Evolutionary conservation across 2,113 vertebrate genomes (phyloP).

Genomic region (Dasyornis broadbenti): DNA sequence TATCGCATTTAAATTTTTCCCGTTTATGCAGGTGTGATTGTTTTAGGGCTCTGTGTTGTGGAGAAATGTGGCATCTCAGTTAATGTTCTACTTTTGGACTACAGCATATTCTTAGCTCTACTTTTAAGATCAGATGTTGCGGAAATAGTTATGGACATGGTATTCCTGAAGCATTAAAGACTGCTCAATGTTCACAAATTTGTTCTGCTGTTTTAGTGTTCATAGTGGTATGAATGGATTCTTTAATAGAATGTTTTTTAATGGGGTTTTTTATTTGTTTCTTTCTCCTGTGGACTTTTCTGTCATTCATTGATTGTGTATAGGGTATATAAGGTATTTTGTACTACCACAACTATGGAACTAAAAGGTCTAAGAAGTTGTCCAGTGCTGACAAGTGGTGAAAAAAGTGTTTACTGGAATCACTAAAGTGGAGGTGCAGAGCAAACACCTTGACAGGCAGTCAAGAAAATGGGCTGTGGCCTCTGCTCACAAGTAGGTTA

Average conservation of each 20-base stretch:
- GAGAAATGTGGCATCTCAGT: neutral
- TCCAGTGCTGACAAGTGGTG: neutral
- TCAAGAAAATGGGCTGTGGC: neutral
- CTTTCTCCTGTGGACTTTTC: neutral
- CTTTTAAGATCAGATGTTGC: neutral
- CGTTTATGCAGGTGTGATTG: neutral
- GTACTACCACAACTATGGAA: neutral
- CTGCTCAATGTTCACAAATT: neutral
- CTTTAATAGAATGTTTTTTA: neutral
- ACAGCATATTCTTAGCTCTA: neutral
- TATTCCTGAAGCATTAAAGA: neutral
- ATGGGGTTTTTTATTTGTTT: fast-evolving
- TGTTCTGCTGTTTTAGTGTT: neutral
- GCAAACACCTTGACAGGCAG: neutral
- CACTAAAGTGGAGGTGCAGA: neutral
- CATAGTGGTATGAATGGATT: neutral
- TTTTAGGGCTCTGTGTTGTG: neutral
- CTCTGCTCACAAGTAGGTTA: neutral
- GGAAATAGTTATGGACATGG: neutral
- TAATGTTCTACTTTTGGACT: neutral
- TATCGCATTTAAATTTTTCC: neutral
- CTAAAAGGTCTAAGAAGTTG: neutral
- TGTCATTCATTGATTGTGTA: neutral
- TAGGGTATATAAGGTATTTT: neutral
- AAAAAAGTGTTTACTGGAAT: neutral